Base-by-base conservation (phyloP, 2,888 invertebrate species). In the Linnaemya vulpina region DNA sequence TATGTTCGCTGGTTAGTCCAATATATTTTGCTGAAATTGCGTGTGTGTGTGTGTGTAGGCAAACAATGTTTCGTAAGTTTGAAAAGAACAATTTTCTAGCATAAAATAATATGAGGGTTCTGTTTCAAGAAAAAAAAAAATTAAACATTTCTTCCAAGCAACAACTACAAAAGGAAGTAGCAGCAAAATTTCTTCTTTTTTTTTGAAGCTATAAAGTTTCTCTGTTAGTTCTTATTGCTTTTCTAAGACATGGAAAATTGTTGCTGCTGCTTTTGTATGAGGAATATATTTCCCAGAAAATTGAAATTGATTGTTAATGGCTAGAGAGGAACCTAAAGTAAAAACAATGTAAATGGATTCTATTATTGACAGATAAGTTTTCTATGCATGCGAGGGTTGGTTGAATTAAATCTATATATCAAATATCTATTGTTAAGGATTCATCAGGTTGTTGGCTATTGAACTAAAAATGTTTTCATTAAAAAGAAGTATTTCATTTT, bases 241-340 rank as follows among this genome's bases (percentile, higher is more conserved):
- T 70, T 58, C n/a, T 51, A 25, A 46, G 43, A 70, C 11, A 25
- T 62, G 11, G 43, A 46, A 17, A 49, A n/a, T n/a, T n/a, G n/a
- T 25, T 76, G 30, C 53, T 75, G 38, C 58, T 70, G 15, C 55
- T 49, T 5, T 17, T 62, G 46, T 67, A 38, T 73, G 46, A 78
- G 25, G 51, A 82, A 78, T 78, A 70, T 75, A 74, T 82, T 77
- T 65, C 43, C 25, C 17, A 85, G 70, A 75, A 75, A 67, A 81
- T 74, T 81, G 74, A 81, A 82, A 85, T 81, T 85, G 81, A 82
- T 85, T 81, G 81, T 81, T 85, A 85, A 85, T 85, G 65, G 84
- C 46, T 40, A 58, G 73, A 49, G 67, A 20, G 60, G 49, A 73
- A 63, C 46, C 15, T 10, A 30, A 10, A 63, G 46, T 20, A 62